Evolutionary conservation across 2,113 vertebrate genomes (phyloP).

Genomic region (Cyanoderma ruficeps): DNA sequence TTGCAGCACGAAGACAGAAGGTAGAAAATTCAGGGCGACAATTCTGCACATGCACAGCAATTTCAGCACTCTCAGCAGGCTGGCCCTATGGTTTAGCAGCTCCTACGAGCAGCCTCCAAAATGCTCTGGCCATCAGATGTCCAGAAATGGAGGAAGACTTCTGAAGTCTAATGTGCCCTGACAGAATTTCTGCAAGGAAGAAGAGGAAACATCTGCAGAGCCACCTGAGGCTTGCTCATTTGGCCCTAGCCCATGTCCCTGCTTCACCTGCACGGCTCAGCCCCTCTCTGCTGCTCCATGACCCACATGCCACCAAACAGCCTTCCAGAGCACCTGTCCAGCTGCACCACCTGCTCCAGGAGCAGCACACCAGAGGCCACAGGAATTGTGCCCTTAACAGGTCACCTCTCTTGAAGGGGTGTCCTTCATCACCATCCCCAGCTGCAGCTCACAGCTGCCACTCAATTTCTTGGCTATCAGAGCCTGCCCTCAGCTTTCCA

Average conservation of each 20-base stretch:
- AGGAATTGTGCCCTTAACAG: accelerated
- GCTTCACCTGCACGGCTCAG: background rate
- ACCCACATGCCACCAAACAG: background rate
- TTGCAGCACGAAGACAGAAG: too few species aligned
- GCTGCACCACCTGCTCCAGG: background rate
- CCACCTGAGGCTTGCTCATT: background rate
- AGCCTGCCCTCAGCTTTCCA: background rate
- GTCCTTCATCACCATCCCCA: background rate
- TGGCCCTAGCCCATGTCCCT: too few species aligned
- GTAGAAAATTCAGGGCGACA: too few species aligned
- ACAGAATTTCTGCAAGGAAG: background rate
- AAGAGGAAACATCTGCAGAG: background rate
- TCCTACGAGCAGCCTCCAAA: background rate
- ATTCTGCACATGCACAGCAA: accelerated
- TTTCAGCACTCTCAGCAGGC: background rate
- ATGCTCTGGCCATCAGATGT: background rate
- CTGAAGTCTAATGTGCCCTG: background rate
- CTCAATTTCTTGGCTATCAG: background rate
- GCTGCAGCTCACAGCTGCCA: background rate
- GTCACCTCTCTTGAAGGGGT: background rate
- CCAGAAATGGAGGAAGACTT: background rate
- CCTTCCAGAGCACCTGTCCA: background rate
- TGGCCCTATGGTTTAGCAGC: background rate
- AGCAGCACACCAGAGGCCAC: background rate
- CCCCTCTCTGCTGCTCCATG: accelerated